phyloP scores from a whole-genome alignment of 2,797 vertebrate genomes.

The Dermochelys coriacea region DNA sequence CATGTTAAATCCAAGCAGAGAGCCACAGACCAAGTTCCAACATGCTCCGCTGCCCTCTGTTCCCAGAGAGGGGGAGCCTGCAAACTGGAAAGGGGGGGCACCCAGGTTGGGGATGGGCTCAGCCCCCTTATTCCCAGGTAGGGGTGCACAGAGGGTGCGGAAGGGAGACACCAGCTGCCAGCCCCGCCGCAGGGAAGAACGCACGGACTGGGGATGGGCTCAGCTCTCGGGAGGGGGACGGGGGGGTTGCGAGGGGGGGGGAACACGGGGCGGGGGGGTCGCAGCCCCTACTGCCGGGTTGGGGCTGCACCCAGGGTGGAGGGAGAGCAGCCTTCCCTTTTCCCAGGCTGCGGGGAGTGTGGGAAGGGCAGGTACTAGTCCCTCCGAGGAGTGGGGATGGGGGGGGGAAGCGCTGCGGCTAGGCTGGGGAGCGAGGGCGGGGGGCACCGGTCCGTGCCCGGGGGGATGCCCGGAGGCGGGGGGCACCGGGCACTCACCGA shows the following conservation, averaged over 20 bases:
- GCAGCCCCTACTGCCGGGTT: too few relatives aligned
- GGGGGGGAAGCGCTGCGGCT: too few relatives aligned
- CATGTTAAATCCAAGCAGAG: too few relatives aligned
- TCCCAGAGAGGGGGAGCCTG: too few relatives aligned
- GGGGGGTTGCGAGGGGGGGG: background rate
- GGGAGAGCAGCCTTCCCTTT: background rate
- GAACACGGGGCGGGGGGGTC: background rate
- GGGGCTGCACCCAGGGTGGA: background rate
- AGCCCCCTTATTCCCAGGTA: fast-evolving
- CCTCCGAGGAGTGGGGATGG: too few relatives aligned
- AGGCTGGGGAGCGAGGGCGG: too few relatives aligned
- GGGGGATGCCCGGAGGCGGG: background rate
- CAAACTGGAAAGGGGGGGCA: too few relatives aligned
- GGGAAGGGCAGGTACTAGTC: too few relatives aligned
- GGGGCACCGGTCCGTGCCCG: background rate
- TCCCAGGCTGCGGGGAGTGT: too few relatives aligned
- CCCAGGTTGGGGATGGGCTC: fast-evolving
- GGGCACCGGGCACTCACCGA: slow-evolving; percentile 86
- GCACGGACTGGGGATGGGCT: fast-evolving
- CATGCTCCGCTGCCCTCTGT: too few relatives aligned
- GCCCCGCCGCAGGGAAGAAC: background rate
- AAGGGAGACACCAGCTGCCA: background rate
- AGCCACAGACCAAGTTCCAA: background rate
- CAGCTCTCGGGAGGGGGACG: background rate
- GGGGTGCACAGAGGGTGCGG: background rate